Conservation (phyloP, 2,888 invertebrate genomes). For the Lasioglossum zephyrum region DNA sequence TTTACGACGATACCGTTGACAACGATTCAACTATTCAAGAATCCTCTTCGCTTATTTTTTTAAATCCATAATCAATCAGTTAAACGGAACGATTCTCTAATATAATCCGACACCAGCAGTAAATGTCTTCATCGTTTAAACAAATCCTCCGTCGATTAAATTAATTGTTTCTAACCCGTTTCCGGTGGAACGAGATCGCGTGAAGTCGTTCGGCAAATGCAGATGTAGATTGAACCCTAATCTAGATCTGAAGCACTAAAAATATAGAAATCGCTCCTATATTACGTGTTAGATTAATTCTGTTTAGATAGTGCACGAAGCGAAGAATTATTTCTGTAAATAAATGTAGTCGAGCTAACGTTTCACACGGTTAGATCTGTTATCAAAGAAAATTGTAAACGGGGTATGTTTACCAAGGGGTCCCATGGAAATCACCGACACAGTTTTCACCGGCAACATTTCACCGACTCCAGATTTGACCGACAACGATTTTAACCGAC, state of each 20-base stretch:
- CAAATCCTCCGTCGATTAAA: background rate
- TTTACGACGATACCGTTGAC: background rate
- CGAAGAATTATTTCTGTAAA: background rate
- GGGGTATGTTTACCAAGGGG: background rate
- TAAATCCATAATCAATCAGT: background rate
- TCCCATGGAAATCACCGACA: too few species aligned
- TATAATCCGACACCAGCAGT: background rate
- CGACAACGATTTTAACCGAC: too few species aligned
- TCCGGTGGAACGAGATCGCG: background rate
- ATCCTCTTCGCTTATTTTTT: background rate
- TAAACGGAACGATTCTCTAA: background rate
- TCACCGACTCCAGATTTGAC: too few species aligned
- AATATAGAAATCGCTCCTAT: background rate
- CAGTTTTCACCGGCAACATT: too few species aligned
- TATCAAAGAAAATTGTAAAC: background rate
- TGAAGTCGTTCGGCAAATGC: background rate
- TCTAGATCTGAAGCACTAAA: background rate
- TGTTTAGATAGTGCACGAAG: background rate
- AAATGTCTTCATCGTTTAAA: background rate
- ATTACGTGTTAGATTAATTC: background rate
- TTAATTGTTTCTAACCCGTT: background rate
- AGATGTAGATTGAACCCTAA: background rate
- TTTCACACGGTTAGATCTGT: background rate
- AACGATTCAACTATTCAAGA: background rate
- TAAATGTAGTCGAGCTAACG: background rate